Evolutionary conservation across 2,113 vertebrate species (phyloP), one percentile per base, ranked within the genome.

Genomic region (Orthochromis malagaraziensis): DNA sequence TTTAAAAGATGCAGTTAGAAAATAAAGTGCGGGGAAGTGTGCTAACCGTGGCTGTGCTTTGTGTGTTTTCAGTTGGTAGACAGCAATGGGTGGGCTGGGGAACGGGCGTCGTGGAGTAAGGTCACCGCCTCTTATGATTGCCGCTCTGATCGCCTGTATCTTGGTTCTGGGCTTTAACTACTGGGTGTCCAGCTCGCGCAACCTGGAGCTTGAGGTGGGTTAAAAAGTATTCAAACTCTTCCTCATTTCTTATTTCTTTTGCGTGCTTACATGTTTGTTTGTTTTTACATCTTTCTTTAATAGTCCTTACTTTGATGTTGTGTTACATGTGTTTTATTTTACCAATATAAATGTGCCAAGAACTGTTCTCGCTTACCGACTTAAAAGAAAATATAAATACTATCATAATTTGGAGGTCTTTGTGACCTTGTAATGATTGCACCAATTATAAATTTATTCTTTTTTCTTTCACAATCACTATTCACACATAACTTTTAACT

Each of bases 151-250:
- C 60, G 96, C 97, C 0, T 99, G 98, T 55, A 82, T 98, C 82
- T 93, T 98, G 3, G 96, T 99, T 88, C 79, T 99, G 87, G 97
- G 97, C 68, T 99, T 99, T 93, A 99, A 99, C 94, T 99, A 99
- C 94, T 99, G 99, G 98, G 95, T 98, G 11, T 97, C 98, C 4
- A 98, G 97, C 94, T 98, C 98, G 16, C 97, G 97, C 84, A 98
- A 97, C 6, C 57, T 97, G 85, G 98, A 98, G 81, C 96, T 99
- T 31, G 97, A 99, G 97, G 98, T 99, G 79, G 89, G 83, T 40
- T 53, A 3, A 45, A 73, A 45, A 26, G 40, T 26, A 45, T 45
- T 73, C 5, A 42, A 9, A 24, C 38, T 9, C 7, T 45, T 73
- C 13, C 38, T 73, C 33, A 38, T 68, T 68, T 65, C 60, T 38